phyloP scores from a whole-genome alignment of 2,113 vertebrate species.

The Ahaetulla prasina region DNA sequence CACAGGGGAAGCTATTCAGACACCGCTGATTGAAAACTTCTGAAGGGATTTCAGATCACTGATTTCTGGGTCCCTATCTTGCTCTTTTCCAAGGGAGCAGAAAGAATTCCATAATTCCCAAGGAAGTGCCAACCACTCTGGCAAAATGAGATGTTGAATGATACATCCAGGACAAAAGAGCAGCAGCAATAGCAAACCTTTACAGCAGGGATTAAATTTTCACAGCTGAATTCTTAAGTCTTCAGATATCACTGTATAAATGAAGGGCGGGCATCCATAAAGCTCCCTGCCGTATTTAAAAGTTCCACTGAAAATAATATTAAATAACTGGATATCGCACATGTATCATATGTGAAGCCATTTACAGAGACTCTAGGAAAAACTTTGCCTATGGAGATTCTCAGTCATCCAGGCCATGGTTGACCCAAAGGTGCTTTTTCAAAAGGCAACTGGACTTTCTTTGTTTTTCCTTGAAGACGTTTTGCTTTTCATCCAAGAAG shows the following conservation, averaged over 20 bases:
- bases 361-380: background rate
- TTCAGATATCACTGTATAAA: background rate
- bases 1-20: constrained; percentile 14
- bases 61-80: background rate
- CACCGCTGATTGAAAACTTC: background rate
- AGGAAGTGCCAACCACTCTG: background rate
- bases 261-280: background rate
- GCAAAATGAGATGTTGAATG: background rate
- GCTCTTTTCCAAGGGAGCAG: constrained; percentile 8
- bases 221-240: background rate
- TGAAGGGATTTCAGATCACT: constrained; percentile 4
- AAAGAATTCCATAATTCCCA: background rate
- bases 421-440: background rate
- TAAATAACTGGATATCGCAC: background rate
- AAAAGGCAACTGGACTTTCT: background rate
- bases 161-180: background rate
- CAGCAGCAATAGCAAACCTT: background rate
- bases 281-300: background rate
- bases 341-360: background rate
- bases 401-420: background rate
- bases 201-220: background rate
- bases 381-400: background rate
- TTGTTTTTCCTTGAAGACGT: background rate
- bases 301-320: background rate
- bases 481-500: background rate